Evolutionary conservation across 2,113 vertebrate species (phyloP).

Genomic region (Alosa alosa): DNA sequence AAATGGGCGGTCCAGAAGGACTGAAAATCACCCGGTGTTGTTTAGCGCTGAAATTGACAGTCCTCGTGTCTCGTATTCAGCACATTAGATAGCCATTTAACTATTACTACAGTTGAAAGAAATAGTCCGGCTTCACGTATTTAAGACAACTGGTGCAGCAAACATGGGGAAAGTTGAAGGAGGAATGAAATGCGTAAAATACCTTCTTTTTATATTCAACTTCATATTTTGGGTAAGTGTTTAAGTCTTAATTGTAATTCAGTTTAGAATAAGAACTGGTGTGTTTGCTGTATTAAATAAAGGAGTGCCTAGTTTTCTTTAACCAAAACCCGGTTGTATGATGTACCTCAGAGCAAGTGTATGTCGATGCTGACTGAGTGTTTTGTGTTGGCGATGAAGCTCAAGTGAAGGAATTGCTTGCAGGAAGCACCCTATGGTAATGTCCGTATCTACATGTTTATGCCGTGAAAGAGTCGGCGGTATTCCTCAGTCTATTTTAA

Average conservation of each 20-base stretch:
- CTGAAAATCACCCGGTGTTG: slow-evolving; percentile 43
- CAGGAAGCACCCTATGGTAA: not conserved
- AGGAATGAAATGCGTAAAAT: slow-evolving; percentile 88
- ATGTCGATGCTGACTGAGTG: not conserved
- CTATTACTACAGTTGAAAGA: not conserved
- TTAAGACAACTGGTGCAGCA: slow-evolving; percentile 42
- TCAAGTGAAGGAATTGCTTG: slow-evolving; percentile 51
- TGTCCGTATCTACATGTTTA: not conserved
- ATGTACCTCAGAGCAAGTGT: not conserved
- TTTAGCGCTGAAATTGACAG: slow-evolving; percentile 33
- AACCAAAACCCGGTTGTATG: not conserved
- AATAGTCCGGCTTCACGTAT: not conserved
- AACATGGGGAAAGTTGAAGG: slow-evolving; percentile 82
- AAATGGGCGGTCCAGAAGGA: slow-evolving; percentile 73
- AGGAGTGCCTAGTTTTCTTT: not conserved
- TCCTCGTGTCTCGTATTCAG: slow-evolving; percentile 21
- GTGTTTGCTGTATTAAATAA: not conserved
- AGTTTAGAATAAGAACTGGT: not conserved
- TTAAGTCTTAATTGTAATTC: not conserved
- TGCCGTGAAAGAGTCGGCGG: not conserved
- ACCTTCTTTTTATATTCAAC: slow-evolving; percentile 90
- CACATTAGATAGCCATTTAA: not conserved
- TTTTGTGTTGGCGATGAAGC: slow-evolving; percentile 31
- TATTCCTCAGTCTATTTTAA: slow-evolving; percentile 24
- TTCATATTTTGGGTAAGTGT: slow-evolving; percentile 92